Percentiles rank a stretch among this genome's conserved stretches.
Conservation (phyloP, 2,113 vertebrate genomes). For the Myiozetetes cayanensis region DNA sequence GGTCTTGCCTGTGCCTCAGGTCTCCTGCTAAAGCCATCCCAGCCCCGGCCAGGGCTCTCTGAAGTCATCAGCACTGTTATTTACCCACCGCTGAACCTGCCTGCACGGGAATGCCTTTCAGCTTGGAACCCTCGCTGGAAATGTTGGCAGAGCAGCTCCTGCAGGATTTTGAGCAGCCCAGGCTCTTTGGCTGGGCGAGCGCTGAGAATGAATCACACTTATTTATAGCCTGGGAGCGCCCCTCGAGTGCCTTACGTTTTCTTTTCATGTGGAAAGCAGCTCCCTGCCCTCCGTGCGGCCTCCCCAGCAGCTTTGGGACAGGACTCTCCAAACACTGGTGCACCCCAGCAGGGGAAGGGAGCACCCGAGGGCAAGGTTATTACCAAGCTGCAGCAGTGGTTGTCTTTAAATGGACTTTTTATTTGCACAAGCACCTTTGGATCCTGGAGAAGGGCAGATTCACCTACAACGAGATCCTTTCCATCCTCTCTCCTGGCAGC, state of each 20-base stretch:
- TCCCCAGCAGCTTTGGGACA: neutral
- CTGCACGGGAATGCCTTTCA: constrained; percentile 11
- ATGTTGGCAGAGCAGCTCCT: constrained; percentile 34
- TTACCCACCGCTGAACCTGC: constrained; percentile 47
- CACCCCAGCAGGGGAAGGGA: neutral
- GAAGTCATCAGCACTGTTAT: neutral
- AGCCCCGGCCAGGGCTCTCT: neutral
- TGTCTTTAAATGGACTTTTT: neutral
- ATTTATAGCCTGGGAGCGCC: constrained; percentile 48
- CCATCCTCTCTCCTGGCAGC: neutral
- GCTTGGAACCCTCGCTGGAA: constrained; percentile 59
- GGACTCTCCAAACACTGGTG: neutral
- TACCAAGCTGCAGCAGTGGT: fast-evolving
- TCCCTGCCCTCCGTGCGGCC: neutral
- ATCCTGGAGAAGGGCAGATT: neutral
- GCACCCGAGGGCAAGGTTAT: neutral
- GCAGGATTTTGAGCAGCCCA: neutral
- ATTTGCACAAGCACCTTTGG: neutral
- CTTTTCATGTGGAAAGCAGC: constrained; percentile 27
- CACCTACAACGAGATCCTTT: fast-evolving
- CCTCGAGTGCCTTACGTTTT: neutral
- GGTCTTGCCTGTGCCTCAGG: neutral
- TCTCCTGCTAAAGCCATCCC: constrained; percentile 52
- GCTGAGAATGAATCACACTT: constrained; percentile 36
- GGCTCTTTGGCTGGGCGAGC: neutral